phyloP scores from a whole-genome alignment of 2,888 invertebrate species.

The Chloroclysta siterata region DNA sequence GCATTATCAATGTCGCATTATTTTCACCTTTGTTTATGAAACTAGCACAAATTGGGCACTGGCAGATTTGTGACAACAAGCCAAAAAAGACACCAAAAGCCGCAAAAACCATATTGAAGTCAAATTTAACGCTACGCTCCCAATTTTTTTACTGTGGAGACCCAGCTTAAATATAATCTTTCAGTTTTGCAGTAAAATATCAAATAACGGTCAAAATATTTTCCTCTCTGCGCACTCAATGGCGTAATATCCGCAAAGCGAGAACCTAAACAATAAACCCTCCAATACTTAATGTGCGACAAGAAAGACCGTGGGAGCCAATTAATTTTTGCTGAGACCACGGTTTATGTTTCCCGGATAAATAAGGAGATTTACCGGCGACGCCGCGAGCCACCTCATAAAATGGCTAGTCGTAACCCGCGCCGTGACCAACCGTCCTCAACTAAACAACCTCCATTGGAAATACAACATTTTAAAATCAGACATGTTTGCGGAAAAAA shows the following conservation, averaged over 20 bases:
- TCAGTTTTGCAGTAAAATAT: slow-evolving; percentile 30
- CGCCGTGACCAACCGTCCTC: slow-evolving; percentile 68
- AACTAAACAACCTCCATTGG: slow-evolving; percentile 51
- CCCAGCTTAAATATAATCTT: slow-evolving; percentile 26
- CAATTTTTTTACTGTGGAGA: slow-evolving; percentile 22
- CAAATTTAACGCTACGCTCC: slow-evolving; percentile 11
- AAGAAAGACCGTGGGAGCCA: slow-evolving; percentile 75
- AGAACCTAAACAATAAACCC: slow-evolving; percentile 60
- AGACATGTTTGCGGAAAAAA: neutral
- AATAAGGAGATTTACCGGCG: slow-evolving; percentile 82
- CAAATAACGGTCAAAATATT: slow-evolving; percentile 29
- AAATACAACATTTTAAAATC: slow-evolving; percentile 6
- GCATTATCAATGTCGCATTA: too few relatives aligned
- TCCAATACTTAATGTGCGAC: slow-evolving; percentile 71
- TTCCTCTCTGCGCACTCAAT: slow-evolving; percentile 21
- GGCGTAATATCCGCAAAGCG: slow-evolving; percentile 28
- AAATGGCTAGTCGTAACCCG: slow-evolving; percentile 74
- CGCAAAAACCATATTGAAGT: too few relatives aligned
- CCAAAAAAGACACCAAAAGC: too few relatives aligned
- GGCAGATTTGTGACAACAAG: neutral
- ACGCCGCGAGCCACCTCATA: slow-evolving; percentile 72
- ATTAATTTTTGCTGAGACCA: slow-evolving; percentile 82
- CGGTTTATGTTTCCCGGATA: slow-evolving; percentile 82
- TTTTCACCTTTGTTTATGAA: too few relatives aligned
- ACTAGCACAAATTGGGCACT: too few relatives aligned